Percentiles rank a stretch among this genome's conserved stretches.
Conservation (phyloP, 2,113 vertebrate genomes). For the Cinclus cinclus region DNA sequence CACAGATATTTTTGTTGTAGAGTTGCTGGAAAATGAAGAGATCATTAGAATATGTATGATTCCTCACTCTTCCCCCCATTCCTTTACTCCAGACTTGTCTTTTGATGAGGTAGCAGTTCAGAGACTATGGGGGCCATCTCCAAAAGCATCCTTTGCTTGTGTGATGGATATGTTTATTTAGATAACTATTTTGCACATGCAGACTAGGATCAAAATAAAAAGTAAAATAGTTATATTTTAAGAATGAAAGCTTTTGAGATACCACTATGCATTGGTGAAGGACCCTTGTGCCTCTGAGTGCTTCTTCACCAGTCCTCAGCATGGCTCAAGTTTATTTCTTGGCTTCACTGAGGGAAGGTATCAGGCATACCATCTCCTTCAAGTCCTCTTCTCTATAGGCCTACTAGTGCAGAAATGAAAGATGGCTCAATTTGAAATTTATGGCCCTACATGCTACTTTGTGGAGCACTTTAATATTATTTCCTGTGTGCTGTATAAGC, state of each 20-base stretch:
- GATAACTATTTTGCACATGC: not conserved
- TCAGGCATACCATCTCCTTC: not conserved
- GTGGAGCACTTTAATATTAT: not conserved
- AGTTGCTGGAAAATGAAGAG: conserved; percentile 1
- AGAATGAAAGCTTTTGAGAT: not conserved
- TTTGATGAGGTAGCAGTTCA: not conserved
- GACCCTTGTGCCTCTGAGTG: conserved; percentile 4
- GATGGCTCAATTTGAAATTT: conserved; percentile 6
- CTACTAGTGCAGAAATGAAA: not conserved
- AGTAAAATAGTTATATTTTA: not conserved
- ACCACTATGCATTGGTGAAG: not conserved
- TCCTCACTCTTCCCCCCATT: not conserved
- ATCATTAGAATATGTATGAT: not conserved
- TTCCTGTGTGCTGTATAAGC: conserved; percentile 36
- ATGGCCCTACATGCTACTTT: not conserved
- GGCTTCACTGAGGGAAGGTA: not conserved
- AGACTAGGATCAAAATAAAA: conserved; percentile 6
- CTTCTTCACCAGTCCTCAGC: not conserved
- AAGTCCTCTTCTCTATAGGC: not conserved
- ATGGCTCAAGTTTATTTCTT: not conserved
- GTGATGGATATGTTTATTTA: not conserved
- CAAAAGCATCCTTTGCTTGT: not conserved
- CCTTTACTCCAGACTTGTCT: not conserved
- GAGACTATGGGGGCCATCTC: not conserved
- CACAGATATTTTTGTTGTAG: not conserved